These are phyloP conservation scores for Callipepla squamata DNA, from an alignment of 2,113 vertebrate species.

Conservation along the genomic window DNA sequence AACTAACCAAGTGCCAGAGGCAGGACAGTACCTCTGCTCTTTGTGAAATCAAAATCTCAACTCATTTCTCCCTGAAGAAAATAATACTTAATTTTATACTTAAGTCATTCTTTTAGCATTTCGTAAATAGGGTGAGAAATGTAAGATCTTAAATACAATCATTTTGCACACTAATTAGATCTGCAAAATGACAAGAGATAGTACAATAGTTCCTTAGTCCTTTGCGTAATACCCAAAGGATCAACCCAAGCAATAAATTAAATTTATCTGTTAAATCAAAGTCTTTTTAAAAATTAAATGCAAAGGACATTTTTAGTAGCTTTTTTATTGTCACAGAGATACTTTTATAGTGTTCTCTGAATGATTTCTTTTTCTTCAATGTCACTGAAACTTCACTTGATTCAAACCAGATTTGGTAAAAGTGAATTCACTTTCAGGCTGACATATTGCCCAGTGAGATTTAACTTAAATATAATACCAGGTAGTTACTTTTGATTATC, in stretches of 20 bases:
- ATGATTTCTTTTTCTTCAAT: background rate
- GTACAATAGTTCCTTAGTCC: background rate
- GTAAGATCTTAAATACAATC: background rate
- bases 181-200: background rate
- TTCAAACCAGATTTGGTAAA: slow-evolving; percentile 6
- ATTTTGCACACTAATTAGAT: slow-evolving; percentile 28
- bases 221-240: slow-evolving; percentile 41
- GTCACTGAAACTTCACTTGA: slow-evolving; percentile 31
- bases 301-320: slow-evolving; percentile 54
- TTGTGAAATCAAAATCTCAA: background rate
- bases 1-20: background rate
- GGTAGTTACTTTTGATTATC: background rate
- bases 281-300: slow-evolving; percentile 45
- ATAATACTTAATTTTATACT: background rate
- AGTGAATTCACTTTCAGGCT: background rate
- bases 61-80: background rate
- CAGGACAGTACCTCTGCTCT: background rate
- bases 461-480: background rate
- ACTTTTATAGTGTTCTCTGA: slow-evolving; percentile 18
- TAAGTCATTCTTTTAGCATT: background rate
- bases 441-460: background rate
- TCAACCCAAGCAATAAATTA: slow-evolving; percentile 37
- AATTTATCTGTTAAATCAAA: slow-evolving; percentile 58
- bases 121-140: background rate
- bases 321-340: slow-evolving; percentile 42